These are phyloP conservation scores for Pimephales promelas DNA, from an alignment of 2,113 vertebrate genomes.

Conservation along the genomic window DNA sequence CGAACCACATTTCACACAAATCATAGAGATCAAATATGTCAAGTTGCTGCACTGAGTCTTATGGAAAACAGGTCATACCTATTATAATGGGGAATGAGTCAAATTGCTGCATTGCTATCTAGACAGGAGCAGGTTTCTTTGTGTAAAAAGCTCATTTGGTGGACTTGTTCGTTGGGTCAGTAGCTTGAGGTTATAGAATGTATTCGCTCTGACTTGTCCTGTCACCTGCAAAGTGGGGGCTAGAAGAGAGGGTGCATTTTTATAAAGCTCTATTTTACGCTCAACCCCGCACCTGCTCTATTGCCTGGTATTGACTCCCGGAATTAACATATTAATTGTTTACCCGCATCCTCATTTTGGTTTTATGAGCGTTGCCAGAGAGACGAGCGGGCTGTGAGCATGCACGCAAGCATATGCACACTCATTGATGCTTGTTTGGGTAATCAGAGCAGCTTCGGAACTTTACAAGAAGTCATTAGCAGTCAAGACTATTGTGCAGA, in stretches of 20 bases:
- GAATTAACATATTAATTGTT: slow-evolving; percentile 76
- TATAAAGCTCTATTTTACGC: slow-evolving; percentile 30
- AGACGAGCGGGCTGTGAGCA: slow-evolving; percentile 29
- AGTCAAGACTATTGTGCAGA: slow-evolving; percentile 82
- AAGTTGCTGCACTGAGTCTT: slow-evolving; percentile 49
- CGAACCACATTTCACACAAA: slow-evolving; percentile 49
- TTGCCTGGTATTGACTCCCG: slow-evolving; percentile 46
- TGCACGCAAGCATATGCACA: slow-evolving; percentile 51
- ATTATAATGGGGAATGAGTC: slow-evolving; percentile 49
- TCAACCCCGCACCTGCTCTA: slow-evolving; percentile 55
- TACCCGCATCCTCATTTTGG: slow-evolving; percentile 65
- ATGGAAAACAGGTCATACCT: slow-evolving; percentile 55
- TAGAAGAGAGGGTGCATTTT: slow-evolving; percentile 7
- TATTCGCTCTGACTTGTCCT: slow-evolving; percentile 42
- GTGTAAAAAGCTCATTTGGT: slow-evolving; percentile 51
- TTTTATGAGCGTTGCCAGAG: slow-evolving; percentile 62
- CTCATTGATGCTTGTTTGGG: slow-evolving; percentile 61
- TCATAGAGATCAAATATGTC: slow-evolving; percentile 51
- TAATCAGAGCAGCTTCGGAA: slow-evolving; percentile 78
- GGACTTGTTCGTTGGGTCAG: slow-evolving; percentile 50
- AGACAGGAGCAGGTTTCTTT: slow-evolving; percentile 40
- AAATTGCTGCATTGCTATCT: slow-evolving; percentile 39
- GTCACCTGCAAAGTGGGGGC: slow-evolving; percentile 27
- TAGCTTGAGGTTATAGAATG: slow-evolving; percentile 51
- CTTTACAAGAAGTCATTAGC: slow-evolving; percentile 82